A percentile compares a stretch with the other conserved stretches of the same genome.
Evolutionary conservation across 2,113 vertebrate species (phyloP).

Genomic region (Sceloporus tristichus): DNA sequence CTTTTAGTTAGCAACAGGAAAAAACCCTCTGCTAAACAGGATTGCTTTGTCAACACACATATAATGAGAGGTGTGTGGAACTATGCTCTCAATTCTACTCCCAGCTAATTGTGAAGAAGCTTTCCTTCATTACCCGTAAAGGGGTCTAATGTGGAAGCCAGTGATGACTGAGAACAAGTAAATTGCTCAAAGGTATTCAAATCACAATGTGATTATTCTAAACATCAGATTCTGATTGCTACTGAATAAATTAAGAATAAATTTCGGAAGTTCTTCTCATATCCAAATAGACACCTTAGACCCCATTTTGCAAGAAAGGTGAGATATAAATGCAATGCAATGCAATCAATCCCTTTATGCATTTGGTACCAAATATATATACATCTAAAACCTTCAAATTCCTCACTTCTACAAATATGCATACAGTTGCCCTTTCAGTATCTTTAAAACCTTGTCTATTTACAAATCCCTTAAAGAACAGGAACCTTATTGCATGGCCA

Average conservation of each 20-base stretch:
- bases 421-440: not conserved
- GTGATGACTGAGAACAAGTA: not conserved
- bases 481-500: no score
- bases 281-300: not conserved
- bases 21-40: not conserved
- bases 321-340: no score
- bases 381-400: not conserved
- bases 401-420: not conserved
- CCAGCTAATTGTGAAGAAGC: not conserved
- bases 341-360: no score
- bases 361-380: not conserved
- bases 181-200: constrained; percentile 17
- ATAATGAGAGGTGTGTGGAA: not conserved
- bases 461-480: no score
- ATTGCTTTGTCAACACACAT: not conserved
- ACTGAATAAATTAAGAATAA: not conserved
- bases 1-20: not conserved
- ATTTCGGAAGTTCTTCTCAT: no score
- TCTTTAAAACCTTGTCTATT: not conserved
- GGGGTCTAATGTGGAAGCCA: not conserved
- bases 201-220: not conserved
- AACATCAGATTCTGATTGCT: not conserved
- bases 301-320: no score
- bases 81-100: not conserved
- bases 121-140: not conserved